phyloP scores from a whole-genome alignment of 2,113 vertebrate species.

The Urocolius indicus region DNA sequence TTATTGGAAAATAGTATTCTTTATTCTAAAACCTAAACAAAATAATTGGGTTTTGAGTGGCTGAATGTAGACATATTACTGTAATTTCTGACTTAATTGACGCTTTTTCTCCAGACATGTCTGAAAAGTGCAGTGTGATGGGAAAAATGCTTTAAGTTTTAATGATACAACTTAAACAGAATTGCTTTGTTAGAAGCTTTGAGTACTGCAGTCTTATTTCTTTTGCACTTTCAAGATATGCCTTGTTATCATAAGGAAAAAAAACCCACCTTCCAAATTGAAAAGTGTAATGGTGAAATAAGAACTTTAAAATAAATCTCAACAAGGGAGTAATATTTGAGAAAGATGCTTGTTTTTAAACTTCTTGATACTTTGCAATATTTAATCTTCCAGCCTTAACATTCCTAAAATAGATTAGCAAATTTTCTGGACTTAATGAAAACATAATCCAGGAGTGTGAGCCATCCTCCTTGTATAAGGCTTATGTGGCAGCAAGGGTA shows the following conservation, averaged over 20 bases:
- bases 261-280: not conserved
- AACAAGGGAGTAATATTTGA: not conserved
- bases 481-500: not conserved
- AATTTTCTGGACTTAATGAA: constrained; percentile 5
- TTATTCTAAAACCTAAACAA: not conserved
- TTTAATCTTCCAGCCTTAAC: constrained; percentile 20
- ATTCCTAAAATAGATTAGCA: constrained; percentile 44
- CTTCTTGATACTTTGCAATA: not conserved
- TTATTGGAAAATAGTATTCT: constrained; percentile 18
- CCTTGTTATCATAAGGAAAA: not conserved
- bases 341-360: not conserved
- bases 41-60: not conserved
- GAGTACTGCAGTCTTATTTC: not conserved
- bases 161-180: not conserved
- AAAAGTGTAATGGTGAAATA: not conserved
- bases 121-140: not conserved
- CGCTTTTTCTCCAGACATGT: not conserved
- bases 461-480: not conserved
- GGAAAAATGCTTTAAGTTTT: not conserved
- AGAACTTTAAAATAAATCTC: not conserved
- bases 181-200: not conserved
- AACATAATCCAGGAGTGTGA: not conserved
- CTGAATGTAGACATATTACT: not conserved
- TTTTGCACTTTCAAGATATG: not conserved
- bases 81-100: not conserved